phyloP scores from a whole-genome alignment of 2,797 vertebrate species.

The Ara ararauna region DNA sequence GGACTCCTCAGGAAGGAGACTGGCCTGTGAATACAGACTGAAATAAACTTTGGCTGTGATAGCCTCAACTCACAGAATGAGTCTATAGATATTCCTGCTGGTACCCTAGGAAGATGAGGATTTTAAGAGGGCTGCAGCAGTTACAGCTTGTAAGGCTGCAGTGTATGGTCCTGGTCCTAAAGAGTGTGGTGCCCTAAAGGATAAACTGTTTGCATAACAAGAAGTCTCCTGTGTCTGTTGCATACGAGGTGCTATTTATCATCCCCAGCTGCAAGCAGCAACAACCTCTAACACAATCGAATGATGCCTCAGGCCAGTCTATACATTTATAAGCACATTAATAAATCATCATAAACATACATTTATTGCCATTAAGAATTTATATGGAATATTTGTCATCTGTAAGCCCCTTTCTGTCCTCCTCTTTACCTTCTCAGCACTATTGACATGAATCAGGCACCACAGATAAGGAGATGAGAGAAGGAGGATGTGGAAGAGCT shows the following conservation, averaged over 20 bases:
- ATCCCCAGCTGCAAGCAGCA: constrained; percentile 21
- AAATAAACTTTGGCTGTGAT: background rate
- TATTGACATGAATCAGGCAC: background rate
- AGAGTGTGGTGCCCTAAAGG: background rate
- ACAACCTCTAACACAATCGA: background rate
- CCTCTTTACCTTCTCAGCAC: background rate
- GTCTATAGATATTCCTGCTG: background rate
- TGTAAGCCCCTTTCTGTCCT: background rate
- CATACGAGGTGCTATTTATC: constrained; percentile 20
- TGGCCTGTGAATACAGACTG: background rate
- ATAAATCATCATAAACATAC: constrained; percentile 72
- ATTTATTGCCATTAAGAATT: constrained; percentile 72
- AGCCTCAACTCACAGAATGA: background rate
- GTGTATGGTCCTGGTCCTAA: background rate
- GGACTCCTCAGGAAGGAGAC: background rate
- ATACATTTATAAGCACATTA: constrained; percentile 67
- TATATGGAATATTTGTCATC: constrained; percentile 32
- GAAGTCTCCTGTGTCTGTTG: background rate
- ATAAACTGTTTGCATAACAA: background rate
- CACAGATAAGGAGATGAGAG: background rate
- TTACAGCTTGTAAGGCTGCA: background rate
- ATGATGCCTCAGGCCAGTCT: constrained; percentile 40
- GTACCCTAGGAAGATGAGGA: background rate
- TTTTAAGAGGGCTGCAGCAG: background rate
- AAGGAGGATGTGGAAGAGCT: background rate